Conservation (phyloP, 2,888 invertebrate species). For the Eupithecia dodoneata region DNA sequence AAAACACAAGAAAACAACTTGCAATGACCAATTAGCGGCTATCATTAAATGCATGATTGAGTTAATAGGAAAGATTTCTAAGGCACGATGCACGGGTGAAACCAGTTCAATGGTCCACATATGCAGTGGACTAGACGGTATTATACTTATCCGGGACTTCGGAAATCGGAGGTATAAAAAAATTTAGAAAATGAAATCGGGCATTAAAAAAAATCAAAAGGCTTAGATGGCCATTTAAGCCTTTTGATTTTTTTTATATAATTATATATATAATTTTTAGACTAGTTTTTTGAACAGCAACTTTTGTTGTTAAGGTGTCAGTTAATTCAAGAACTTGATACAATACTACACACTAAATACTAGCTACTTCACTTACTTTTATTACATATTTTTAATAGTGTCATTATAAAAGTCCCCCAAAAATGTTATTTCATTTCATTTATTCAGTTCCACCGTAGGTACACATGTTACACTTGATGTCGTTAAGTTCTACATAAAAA, state of each 20-base stretch:
- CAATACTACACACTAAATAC: no score
- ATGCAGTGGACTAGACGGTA: conserved; percentile 74
- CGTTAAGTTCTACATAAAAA: no score
- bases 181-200: not conserved
- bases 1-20: conserved; percentile 31
- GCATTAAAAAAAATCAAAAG: not conserved
- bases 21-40: conserved; percentile 55
- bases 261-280: no score
- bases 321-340: no score
- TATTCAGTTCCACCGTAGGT: no score
- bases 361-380: not conserved
- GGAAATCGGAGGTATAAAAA: conserved; percentile 1
- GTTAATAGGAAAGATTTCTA: conserved; percentile 71
- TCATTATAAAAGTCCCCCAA: not conserved
- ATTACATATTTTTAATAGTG: not conserved
- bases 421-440: no score
- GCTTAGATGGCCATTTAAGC: no score
- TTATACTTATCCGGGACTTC: conserved; percentile 75
- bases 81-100: conserved; percentile 67
- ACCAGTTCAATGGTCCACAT: conserved; percentile 82
- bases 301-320: not conserved
- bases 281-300: not conserved
- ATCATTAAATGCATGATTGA: conserved; percentile 79
- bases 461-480: no score
- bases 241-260: no score